Evolutionary conservation across 2,113 vertebrate genomes (phyloP).

Genomic region (Poicephalus gulielmi): DNA sequence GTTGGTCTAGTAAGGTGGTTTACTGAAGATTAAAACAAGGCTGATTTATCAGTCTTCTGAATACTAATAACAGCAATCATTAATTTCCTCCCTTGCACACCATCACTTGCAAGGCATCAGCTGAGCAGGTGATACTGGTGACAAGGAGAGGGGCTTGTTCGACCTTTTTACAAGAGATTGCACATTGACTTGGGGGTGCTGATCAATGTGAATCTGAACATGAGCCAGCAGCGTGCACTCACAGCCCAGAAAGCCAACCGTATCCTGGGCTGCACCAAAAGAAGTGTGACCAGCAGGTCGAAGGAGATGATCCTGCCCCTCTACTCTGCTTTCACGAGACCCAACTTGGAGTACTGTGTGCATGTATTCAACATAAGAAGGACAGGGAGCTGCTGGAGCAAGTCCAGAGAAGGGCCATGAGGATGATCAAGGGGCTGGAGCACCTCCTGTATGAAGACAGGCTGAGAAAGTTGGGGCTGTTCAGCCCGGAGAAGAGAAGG

Average conservation of each 20-base stretch:
- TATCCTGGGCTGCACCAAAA: background rate
- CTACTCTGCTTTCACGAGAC: background rate
- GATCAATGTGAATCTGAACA: background rate
- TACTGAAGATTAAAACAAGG: background rate
- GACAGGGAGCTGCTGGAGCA: too few species aligned
- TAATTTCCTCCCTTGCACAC: background rate
- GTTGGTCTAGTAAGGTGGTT: background rate
- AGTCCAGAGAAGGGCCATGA: too few species aligned
- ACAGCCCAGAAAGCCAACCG: background rate
- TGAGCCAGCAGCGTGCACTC: background rate
- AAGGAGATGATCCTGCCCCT: background rate
- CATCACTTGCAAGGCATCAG: background rate
- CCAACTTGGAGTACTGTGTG: too few species aligned
- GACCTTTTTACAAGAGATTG: background rate
- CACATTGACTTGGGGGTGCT: background rate
- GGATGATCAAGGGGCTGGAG: too few species aligned
- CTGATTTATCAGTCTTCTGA: background rate
- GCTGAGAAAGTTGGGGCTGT: background rate
- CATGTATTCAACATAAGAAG: too few species aligned
- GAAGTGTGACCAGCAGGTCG: background rate
- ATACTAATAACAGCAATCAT: background rate
- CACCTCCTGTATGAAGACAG: too few species aligned
- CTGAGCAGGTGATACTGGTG: background rate
- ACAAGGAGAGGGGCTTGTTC: background rate
- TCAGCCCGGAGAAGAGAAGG: background rate